These are phyloP conservation scores for Sebastes goodei DNA, from an alignment of 2,797 vertebrate species.

Conservation along the genomic window DNA sequence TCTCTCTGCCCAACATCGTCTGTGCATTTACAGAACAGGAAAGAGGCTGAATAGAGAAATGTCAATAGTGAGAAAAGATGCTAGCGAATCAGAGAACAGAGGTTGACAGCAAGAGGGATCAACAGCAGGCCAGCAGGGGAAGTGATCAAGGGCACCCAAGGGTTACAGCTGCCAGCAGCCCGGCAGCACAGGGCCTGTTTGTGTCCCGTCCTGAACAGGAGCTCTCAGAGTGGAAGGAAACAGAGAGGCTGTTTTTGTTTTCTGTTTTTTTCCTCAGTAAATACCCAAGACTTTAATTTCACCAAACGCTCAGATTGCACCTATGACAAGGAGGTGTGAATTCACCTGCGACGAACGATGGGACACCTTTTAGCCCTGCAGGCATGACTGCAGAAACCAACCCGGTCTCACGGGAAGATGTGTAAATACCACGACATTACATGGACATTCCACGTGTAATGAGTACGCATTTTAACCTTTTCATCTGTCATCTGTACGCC, in stretches of 20 bases:
- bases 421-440: not conserved
- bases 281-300: conserved; percentile 54
- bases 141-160: conserved; percentile 36
- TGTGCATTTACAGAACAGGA: not conserved
- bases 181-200: conserved; percentile 52
- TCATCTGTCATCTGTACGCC: no score
- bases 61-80: not conserved
- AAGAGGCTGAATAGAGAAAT: not conserved
- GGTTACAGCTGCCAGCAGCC: conserved; percentile 25
- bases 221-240: conserved; percentile 33
- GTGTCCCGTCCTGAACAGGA: conserved; percentile 35
- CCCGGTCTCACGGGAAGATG: not conserved
- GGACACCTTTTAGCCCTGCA: not conserved
- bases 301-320: conserved; percentile 52
- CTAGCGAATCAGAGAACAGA: not conserved
- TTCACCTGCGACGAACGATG: not conserved
- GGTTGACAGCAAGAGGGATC: not conserved
- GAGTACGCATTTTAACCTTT: not conserved
- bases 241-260: conserved; percentile 54
- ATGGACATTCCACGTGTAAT: not conserved
- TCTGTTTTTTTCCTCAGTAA: conserved; percentile 35
- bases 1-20: not conserved
- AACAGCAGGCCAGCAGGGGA: conserved; percentile 9
- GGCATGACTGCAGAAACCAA: not conserved
- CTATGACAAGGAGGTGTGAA: not conserved